These are phyloP conservation scores for Sialis fuliginosa DNA, from an alignment of 2,888 invertebrate genomes.

Conservation along the genomic window DNA sequence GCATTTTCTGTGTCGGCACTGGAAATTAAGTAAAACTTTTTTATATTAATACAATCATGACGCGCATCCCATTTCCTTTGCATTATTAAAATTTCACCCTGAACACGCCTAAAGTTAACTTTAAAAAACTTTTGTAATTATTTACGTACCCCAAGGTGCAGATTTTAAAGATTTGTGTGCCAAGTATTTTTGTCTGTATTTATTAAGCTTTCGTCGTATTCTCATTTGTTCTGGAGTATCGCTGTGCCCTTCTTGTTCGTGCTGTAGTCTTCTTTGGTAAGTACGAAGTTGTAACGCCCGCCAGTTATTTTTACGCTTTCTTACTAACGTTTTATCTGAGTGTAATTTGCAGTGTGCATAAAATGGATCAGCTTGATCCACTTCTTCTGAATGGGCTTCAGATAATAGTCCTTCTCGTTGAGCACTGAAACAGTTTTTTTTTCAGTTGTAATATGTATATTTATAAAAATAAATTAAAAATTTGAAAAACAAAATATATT, in stretches of 20 bases:
- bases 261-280: constrained; percentile 40
- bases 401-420: constrained; percentile 84
- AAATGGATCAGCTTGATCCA: constrained; percentile 88
- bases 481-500: too few species aligned
- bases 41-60: too few species aligned
- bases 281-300: constrained; percentile 70
- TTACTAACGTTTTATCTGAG: constrained; percentile 76
- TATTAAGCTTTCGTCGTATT: constrained; percentile 63
- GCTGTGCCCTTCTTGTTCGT: constrained; percentile 40
- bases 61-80: too few species aligned
- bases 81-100: too few species aligned
- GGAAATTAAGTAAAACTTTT: constrained; percentile 12
- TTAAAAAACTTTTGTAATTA: background rate
- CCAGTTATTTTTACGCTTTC: constrained; percentile 67
- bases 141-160: constrained; percentile 63
- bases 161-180: constrained; percentile 53
- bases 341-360: constrained; percentile 93
- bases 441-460: too few species aligned
- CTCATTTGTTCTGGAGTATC: constrained; percentile 52
- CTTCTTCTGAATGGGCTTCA: constrained; percentile 80
- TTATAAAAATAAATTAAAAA: too few species aligned
- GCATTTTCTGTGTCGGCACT: constrained; percentile 93
- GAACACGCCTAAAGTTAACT: too few species aligned
- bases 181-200: constrained; percentile 70
- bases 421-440: constrained; percentile 41